These are phyloP conservation scores for Bimastos eiseni DNA, from an alignment of 2,888 invertebrate species.

Conservation along the genomic window DNA sequence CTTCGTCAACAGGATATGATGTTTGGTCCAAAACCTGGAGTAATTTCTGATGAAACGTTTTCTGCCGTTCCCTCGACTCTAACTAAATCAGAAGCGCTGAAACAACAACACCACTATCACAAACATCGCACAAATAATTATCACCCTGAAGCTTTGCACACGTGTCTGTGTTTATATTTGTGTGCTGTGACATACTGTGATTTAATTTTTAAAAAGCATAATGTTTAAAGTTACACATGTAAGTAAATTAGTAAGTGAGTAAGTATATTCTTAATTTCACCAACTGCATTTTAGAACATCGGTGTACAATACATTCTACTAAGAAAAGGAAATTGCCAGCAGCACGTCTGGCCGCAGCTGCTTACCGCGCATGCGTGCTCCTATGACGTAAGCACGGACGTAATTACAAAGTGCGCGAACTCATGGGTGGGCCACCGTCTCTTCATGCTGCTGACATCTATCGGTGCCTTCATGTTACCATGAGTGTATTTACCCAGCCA, in stretches of 20 bases:
- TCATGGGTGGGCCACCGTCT: background rate
- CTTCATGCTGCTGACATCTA: background rate
- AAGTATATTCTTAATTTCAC: too few species aligned
- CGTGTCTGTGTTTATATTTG: too few species aligned
- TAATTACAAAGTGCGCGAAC: background rate
- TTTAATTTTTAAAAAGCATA: background rate
- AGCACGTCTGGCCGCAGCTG: background rate
- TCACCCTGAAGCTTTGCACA: background rate
- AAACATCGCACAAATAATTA: background rate
- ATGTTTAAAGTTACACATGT: too few species aligned
- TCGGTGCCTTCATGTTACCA: background rate
- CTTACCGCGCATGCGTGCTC: background rate
- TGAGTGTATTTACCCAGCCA: background rate
- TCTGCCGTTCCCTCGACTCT: background rate
- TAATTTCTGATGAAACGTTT: background rate
- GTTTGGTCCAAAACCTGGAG: background rate
- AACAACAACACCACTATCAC: background rate
- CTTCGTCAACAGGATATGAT: background rate
- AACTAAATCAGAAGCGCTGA: background rate
- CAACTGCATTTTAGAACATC: too few species aligned
- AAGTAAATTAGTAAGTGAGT: too few species aligned
- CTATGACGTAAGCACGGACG: background rate
- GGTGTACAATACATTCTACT: too few species aligned
- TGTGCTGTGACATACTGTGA: too few species aligned
- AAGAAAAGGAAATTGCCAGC: too few species aligned